Percentiles rank a stretch among this genome's conserved stretches.
Evolutionary conservation across 2,797 vertebrate genomes (phyloP).

Genomic region (Catharus ustulatus): DNA sequence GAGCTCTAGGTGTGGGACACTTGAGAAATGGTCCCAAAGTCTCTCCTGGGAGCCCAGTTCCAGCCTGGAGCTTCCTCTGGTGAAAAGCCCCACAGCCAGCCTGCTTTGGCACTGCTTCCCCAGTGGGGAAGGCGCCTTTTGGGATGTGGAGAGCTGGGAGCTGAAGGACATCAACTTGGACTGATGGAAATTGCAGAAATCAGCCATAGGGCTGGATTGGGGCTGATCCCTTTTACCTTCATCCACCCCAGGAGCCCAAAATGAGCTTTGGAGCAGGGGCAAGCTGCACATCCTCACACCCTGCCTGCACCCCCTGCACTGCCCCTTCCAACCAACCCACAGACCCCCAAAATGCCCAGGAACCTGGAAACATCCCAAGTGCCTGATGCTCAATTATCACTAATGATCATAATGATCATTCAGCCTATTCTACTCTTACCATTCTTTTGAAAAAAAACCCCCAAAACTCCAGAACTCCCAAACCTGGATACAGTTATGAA

Average conservation of each 20-base stretch:
- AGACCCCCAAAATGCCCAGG: neutral
- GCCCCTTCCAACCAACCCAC: neutral
- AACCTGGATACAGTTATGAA: constrained; percentile 2
- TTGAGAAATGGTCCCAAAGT: neutral
- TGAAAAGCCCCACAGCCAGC: neutral
- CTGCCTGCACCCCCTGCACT: neutral
- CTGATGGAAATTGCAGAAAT: neutral
- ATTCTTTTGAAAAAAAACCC: neutral
- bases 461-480: neutral
- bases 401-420: neutral
- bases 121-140: neutral
- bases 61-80: neutral
- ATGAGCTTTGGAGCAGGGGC: neutral
- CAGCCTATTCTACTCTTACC: neutral
- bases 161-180: neutral
- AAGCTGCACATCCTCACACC: no score
- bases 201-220: neutral
- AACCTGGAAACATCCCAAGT: neutral
- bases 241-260: neutral
- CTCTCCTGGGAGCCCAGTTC: fast-evolving
- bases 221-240: neutral
- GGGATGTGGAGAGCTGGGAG: neutral
- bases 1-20: neutral
- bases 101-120: neutral
- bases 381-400: neutral